These are phyloP conservation scores for Protaetia brevitarsis DNA, from an alignment of 1,140 invertebrate genomes.

Conservation along the genomic window DNA sequence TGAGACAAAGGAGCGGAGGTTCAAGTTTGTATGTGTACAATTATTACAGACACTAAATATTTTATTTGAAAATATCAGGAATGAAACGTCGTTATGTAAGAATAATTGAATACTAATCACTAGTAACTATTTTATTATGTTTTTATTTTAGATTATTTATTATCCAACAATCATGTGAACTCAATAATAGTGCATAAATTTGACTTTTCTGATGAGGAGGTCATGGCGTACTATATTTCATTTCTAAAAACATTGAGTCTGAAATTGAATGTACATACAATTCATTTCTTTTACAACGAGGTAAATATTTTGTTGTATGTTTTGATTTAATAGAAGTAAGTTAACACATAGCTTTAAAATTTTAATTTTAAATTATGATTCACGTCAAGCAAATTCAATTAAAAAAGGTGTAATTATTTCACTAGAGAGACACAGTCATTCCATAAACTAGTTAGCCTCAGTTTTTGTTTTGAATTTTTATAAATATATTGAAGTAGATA, in stretches of 20 bases:
- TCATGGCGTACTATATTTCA: conserved; percentile 99
- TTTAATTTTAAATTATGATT: no score
- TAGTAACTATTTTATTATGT: conserved; percentile 21
- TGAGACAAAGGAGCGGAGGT: conserved; percentile 94
- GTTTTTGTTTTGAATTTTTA: no score
- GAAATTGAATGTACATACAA: conserved; percentile 97
- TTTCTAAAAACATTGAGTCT: conserved; percentile 97
- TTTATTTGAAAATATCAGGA: conserved; percentile 98
- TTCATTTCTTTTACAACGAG: conserved; percentile 99
- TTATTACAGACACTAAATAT: conserved; percentile 98
- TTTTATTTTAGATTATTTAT: conserved; percentile 86
- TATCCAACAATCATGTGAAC: conserved; percentile 99
- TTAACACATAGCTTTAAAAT: no score
- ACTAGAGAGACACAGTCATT: no score
- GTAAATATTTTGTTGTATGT: conserved; percentile 54
- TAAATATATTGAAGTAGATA: no score
- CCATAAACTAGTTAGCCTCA: no score
- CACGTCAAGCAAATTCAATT: no score
- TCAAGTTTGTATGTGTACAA: conserved; percentile 94
- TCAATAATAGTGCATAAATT: conserved; percentile 99
- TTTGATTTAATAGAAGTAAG: background rate
- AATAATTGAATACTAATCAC: conserved; percentile 38
- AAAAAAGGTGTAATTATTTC: no score
- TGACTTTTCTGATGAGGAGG: conserved; percentile 99
- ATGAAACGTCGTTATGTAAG: conserved; percentile 98